Percentiles rank a stretch among this genome's conserved stretches.
phyloP scores from a whole-genome alignment of 2,113 vertebrate genomes.

The Pavo muticus region DNA sequence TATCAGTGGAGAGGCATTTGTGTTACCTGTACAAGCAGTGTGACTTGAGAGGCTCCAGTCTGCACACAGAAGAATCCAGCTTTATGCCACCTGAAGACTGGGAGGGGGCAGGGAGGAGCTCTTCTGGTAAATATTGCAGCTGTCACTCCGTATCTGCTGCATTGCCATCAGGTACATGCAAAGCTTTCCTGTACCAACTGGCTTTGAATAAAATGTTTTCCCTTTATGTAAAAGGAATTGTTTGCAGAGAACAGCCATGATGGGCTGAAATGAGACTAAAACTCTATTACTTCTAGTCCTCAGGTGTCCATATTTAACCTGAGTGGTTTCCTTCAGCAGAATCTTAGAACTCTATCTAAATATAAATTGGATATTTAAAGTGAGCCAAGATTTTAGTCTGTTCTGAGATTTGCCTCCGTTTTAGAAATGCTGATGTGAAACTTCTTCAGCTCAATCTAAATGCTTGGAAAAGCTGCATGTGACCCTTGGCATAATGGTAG shows the following conservation, averaged over 20 bases:
- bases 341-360: not conserved
- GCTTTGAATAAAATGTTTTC: not conserved
- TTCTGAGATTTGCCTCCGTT: not conserved
- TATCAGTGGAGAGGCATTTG: not conserved
- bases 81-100: not conserved
- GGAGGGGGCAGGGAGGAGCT: not conserved
- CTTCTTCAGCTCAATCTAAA: not conserved
- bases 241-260: not conserved
- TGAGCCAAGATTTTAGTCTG: not conserved
- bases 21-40: not conserved
- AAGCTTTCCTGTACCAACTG: not conserved
- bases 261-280: not conserved
- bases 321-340: not conserved
- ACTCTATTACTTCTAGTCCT: not conserved
- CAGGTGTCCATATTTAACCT: not conserved
- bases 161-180: not conserved
- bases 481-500: not conserved
- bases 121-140: not conserved
- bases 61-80: not conserved
- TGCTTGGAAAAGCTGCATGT: fast-evolving
- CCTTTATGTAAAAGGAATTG: not conserved
- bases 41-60: not conserved
- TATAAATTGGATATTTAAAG: not conserved
- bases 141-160: not conserved
- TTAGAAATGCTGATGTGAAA: fast-evolving